A percentile compares a stretch with the other conserved stretches of the same genome.
These are phyloP conservation scores for Elysia crispata DNA, from an alignment of 2,888 invertebrate species.

Conservation along the genomic window DNA sequence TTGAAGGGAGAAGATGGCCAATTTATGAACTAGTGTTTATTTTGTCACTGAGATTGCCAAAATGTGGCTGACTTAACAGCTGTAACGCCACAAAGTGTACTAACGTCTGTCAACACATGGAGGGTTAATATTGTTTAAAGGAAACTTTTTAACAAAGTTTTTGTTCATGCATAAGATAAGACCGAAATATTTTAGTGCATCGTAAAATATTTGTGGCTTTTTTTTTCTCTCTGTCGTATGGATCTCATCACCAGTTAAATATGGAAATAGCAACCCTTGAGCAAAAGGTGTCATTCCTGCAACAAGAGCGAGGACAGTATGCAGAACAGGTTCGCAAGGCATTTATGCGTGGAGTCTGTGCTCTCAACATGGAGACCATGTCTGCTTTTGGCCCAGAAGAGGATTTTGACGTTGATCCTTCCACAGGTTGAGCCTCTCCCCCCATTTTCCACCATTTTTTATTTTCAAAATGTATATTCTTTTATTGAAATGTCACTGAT, in stretches of 20 bases:
- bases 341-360: constrained; percentile 78
- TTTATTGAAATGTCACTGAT: not conserved
- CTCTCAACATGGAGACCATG: constrained; percentile 77
- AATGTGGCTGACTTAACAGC: too few species aligned
- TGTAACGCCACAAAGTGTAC: too few species aligned
- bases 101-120: too few species aligned
- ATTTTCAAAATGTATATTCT: not conserved
- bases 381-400: constrained; percentile 72
- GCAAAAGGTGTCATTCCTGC: constrained; percentile 65
- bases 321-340: constrained; percentile 77
- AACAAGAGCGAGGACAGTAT: constrained; percentile 69
- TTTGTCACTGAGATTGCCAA: too few species aligned
- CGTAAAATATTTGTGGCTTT: too few species aligned
- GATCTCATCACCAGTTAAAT: constrained; percentile 58
- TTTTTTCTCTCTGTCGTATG: too few species aligned
- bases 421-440: not conserved
- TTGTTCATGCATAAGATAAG: too few species aligned
- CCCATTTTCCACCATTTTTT: not conserved
- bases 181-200: too few species aligned
- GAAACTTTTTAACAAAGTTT: too few species aligned
- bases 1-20: too few species aligned
- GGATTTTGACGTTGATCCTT: not conserved
- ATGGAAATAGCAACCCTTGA: constrained; percentile 63
- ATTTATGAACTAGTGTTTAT: too few species aligned
- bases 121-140: too few species aligned